Percentiles rank a stretch among this genome's conserved stretches.
phyloP scores from a whole-genome alignment of 1,140 invertebrate species.

The Trachelipus rathkii region DNA sequence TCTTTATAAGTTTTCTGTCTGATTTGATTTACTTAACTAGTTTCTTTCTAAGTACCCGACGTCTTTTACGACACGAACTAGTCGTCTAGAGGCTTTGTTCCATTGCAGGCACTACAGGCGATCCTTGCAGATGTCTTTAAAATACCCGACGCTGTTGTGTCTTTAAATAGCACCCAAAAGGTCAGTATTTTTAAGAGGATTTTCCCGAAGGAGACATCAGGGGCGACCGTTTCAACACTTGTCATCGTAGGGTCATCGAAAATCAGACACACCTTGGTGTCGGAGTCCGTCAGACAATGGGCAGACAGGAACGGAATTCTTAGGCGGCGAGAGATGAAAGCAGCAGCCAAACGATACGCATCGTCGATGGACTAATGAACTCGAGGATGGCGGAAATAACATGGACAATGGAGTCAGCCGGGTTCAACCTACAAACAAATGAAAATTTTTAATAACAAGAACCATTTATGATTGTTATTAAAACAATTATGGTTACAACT shows the following conservation, averaged over 20 bases:
- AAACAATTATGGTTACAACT: no score
- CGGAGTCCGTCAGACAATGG: neutral
- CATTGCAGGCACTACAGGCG: no score
- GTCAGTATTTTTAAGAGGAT: no score
- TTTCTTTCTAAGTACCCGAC: no score
- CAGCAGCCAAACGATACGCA: conserved; percentile 24
- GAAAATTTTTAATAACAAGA: neutral
- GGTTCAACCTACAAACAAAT: conserved; percentile 16
- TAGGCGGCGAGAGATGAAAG: conserved; percentile 26
- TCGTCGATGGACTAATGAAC: conserved; percentile 30
- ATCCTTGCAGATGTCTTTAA: no score
- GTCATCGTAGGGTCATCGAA: neutral
- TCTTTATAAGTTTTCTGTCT: no score
- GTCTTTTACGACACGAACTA: no score
- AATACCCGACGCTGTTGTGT: no score
- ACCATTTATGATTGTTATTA: no score
- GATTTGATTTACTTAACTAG: no score
- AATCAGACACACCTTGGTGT: neutral
- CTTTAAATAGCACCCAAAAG: no score
- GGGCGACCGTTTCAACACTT: neutral
- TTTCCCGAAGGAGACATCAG: neutral
- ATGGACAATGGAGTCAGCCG: conserved; percentile 27
- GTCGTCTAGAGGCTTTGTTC: no score
- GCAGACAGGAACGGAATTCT: conserved; percentile 14
- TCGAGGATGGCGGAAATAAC: conserved; percentile 27